phyloP scores from a whole-genome alignment of 53 echinoderm and acorn worm species.

The Actinopyga echinites region DNA sequence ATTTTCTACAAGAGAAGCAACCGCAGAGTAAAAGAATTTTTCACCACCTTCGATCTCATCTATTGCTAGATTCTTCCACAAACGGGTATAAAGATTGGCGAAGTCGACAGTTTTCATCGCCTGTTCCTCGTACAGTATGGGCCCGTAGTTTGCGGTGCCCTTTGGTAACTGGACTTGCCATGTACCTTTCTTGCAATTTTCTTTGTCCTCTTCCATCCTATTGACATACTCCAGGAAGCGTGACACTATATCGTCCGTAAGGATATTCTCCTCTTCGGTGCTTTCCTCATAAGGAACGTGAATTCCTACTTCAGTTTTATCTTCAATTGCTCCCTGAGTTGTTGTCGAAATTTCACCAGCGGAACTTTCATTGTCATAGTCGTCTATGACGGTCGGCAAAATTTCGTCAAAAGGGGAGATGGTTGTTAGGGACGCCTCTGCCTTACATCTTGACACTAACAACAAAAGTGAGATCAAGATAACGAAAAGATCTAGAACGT shows the following conservation, averaged over 20 bases:
- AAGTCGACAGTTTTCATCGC: slow-evolving; percentile 76
- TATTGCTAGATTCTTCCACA: slow-evolving; percentile 75
- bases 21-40: slow-evolving; percentile 87
- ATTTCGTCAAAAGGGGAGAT: not conserved
- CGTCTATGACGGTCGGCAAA: not conserved
- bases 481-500: too few species aligned
- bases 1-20: slow-evolving; percentile 87
- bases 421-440: not conserved
- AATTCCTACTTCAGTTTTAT: not conserved
- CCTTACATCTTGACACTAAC: not conserved
- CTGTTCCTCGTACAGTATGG: slow-evolving; percentile 78
- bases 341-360: not conserved
- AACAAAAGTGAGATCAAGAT: too few species aligned
- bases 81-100: slow-evolving; percentile 86
- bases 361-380: not conserved
- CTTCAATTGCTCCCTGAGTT: not conserved
- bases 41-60: slow-evolving; percentile 70
- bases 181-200: slow-evolving; percentile 78
- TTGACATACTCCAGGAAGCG: slow-evolving; percentile 74
- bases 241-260: slow-evolving; percentile 61
- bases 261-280: not conserved
- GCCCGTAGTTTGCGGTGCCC: slow-evolving; percentile 83
- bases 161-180: slow-evolving; percentile 61
- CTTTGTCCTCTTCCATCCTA: slow-evolving; percentile 65
- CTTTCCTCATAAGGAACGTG: not conserved